Conservation (phyloP, 2,888 invertebrate species). For the Bombyx huttoni region DNA sequence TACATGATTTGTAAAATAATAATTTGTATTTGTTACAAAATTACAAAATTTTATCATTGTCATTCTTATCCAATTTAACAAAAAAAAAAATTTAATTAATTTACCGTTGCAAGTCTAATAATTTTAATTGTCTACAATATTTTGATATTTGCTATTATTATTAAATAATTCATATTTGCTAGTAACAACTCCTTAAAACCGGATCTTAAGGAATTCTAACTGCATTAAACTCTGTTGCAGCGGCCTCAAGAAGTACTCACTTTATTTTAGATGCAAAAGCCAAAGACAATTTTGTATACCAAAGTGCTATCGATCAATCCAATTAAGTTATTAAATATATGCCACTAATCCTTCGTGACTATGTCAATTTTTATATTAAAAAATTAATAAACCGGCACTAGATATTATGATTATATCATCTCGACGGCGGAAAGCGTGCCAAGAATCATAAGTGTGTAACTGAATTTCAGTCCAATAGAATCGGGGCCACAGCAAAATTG, state of each 20-base stretch:
- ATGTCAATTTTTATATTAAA: background rate
- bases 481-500: conserved; percentile 9
- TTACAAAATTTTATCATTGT: too few species aligned
- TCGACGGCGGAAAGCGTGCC: background rate
- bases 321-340: background rate
- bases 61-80: too few species aligned
- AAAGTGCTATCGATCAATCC: background rate
- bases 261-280: too few species aligned
- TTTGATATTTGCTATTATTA: too few species aligned
- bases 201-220: background rate
- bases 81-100: too few species aligned
- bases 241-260: background rate
- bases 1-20: too few species aligned
- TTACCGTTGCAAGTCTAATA: too few species aligned
- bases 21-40: too few species aligned
- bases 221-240: background rate
- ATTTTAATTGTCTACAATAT: too few species aligned
- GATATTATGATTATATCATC: background rate
- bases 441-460: conserved; percentile 3
- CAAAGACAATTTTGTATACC: too few species aligned
- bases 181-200: background rate
- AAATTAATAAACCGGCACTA: background rate
- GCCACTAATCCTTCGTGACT: background rate
- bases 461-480: conserved; percentile 4
- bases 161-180: too few species aligned